Evolutionary conservation across 2,797 vertebrate genomes (phyloP), one percentile per base, ranked within the genome.

Genomic region (Rhynchonycteris naso): DNA sequence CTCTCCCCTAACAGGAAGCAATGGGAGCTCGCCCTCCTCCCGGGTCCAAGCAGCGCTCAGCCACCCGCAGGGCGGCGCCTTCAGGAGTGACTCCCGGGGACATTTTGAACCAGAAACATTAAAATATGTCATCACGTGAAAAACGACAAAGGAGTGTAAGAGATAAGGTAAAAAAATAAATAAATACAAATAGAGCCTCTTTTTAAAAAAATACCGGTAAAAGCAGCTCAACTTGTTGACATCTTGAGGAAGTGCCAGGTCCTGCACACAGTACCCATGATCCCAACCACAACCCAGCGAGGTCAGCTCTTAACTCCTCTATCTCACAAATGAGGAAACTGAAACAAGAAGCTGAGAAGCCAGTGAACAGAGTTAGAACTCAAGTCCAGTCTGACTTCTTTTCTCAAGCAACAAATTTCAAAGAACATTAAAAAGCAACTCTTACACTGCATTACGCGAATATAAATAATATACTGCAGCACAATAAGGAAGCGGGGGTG

Each of bases 91-190:
- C 56, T 54, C n/a, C 74, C n/a, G 35, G 35, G 6, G n/a, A 71
- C 43, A 61, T 61, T 68, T 93, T 47, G 92, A 78, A 59, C 26
- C 6, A 68, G 12, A 75, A 94, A 83, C n/a, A 80, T 38, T 50
- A 85, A 68, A 83, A 94, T 93, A 88, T 78, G 22, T 56, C 33
- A 56, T 65, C 54, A 71, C 6, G 38, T 65, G 69, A 78, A 81
- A 71, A 2, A 87, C 28, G 19, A 78, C 52, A 91, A 84, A 66
- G 7, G 12, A 86, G 13, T 65, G 68, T 85, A 81, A 83, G 78
- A 91, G 28, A 13, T 26, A 50, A 74, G 18, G 80, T 63, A 63
- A 83, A 92, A 15, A 13, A 79, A 87, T 21, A 91, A 69, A 43
- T 13, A 61, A 87, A 11, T n/a, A 86, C 54, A 89, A 74, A 54